Evolutionary conservation across 2,888 invertebrate species (phyloP), one percentile per base, ranked within the genome.

Genomic region (Apamea sordens): DNA sequence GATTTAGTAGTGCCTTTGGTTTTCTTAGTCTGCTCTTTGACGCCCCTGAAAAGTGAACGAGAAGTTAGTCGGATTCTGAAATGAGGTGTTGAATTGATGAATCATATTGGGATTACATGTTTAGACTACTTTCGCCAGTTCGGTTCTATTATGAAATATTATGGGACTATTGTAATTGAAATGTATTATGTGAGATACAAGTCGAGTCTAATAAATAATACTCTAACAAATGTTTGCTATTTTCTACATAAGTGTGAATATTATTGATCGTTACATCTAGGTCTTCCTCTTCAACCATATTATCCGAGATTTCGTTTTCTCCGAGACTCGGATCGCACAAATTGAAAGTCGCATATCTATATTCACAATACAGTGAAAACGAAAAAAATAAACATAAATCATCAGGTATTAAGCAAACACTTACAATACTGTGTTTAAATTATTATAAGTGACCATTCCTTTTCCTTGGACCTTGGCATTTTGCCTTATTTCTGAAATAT

Each of bases 11-110:
- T 91, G 89, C 95, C 96, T 94, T 97, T 97, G 92, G 95, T 95
- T 92, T 96, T 96, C 93, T 96, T 96, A 71, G 95, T 94, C 91
- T 96, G 97, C 89, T 96, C 97, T 88, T 96, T 96, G 74, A 96
- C 96, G 73, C 97, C 97, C 89, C 97, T 97, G 94, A 41, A 94
- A 95, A 77, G 8, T 68, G 53, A 47, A 80, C 56, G 69, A 84
- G 72, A 6, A 41, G 21, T 84, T 64, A 83, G 67, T 81, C 7
- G 28, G 8, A 32, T 36, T 68, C 41, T 28, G 3, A 32, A 56
- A 56, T 47, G 0, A 59, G 15, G 41, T 15, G n/a, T 70, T 50
- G 47, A 61, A n/a, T 28, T 36, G n/a, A 69, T 41, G 18, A 73
- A 61, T 64, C 50, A 79, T 15, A 63, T 15, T 21, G 10, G 59